Evolutionary conservation across 2,888 invertebrate genomes (phyloP), one percentile per base, ranked within the genome.

Genomic region (Dascillus cervinus): DNA sequence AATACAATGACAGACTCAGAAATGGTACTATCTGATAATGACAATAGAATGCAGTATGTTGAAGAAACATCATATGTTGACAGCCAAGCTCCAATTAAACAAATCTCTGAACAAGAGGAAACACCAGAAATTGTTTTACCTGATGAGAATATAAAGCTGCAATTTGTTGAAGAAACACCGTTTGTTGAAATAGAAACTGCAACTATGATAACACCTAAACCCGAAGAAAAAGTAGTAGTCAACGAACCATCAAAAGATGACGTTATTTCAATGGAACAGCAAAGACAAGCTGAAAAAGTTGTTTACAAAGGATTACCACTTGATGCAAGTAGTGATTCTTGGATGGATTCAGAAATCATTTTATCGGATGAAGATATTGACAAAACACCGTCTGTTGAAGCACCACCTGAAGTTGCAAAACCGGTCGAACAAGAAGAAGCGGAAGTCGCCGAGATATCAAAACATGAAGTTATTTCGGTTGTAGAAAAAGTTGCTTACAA

Each of bases 21-120:
- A n/a, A 56, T 62, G 40, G 45, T 46, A 3, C 52, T 65, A 22
- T 57, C 62, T 1, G 62, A 60, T 14, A 60, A 62, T n/a, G 60
- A 59, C 4, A 17, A 6, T 17, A 17, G 8, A 17, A 6, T 8
- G 8, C 4, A 17, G 8, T 8, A 4, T 17, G 17, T 17, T 6
- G 17, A 17, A 17, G 17, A 17, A 17, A 17, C 17, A 17, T 8
- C 17, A 17, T 4, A 17, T 17, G 8, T 17, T 17, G 5, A 17
- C 4, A 8, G 8, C 4, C 5, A 17, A 17, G 8, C 17, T 17
- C 8, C 17, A 17, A 8, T 17, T 6, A 17, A 17, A 17, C 8
- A 4, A 6, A 6, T 8, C 17, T 6, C 17, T 17, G 17, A 17
- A 17, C 17, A 11, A 11, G 11, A 11, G 22, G 11, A 3, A 5